A percentile compares a stretch with the other conserved stretches of the same genome.
Evolutionary conservation across 2,888 invertebrate species (phyloP).

Genomic region (Pegoplata infirma): DNA sequence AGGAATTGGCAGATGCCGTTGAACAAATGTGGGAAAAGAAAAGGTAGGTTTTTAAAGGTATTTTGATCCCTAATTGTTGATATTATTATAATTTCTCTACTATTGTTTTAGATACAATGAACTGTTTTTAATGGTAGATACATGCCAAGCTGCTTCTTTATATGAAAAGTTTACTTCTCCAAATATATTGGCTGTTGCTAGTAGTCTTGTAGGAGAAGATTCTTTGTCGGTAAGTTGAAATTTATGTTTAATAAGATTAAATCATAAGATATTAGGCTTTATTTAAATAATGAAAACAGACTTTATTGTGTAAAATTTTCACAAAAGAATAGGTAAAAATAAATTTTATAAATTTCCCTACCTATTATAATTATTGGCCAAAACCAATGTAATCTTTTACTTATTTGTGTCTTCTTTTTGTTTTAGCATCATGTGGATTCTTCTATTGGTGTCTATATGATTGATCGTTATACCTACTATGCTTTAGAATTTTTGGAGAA

Average conservation of each 20-base stretch:
- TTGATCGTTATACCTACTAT: conserved; percentile 98
- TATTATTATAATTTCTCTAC: background rate
- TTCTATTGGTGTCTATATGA: conserved; percentile 99
- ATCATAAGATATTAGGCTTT: too few species aligned
- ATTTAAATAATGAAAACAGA: too few species aligned
- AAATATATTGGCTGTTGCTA: conserved; percentile 97
- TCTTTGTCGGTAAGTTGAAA: conserved; percentile 90
- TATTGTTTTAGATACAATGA: conserved; percentile 91
- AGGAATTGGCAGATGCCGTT: conserved; percentile 98
- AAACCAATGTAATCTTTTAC: too few species aligned
- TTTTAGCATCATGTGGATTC: conserved; percentile 97
- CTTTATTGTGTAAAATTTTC: too few species aligned
- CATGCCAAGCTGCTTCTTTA: conserved; percentile 99
- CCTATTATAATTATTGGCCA: too few species aligned
- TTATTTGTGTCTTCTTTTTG: conserved; percentile 9
- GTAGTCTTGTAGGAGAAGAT: conserved; percentile 98
- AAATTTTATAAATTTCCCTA: too few species aligned
- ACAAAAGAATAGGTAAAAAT: too few species aligned
- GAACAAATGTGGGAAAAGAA: conserved; percentile 99
- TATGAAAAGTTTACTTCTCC: conserved; percentile 99
- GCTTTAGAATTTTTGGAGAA: conserved; percentile 97
- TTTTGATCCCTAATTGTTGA: background rate
- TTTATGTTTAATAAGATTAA: background rate
- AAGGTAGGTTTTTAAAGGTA: conserved; percentile 83
- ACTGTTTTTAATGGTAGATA: conserved; percentile 98